Conservation (phyloP, 1,140 invertebrate species). For the Caligus rogercresseyi region DNA sequence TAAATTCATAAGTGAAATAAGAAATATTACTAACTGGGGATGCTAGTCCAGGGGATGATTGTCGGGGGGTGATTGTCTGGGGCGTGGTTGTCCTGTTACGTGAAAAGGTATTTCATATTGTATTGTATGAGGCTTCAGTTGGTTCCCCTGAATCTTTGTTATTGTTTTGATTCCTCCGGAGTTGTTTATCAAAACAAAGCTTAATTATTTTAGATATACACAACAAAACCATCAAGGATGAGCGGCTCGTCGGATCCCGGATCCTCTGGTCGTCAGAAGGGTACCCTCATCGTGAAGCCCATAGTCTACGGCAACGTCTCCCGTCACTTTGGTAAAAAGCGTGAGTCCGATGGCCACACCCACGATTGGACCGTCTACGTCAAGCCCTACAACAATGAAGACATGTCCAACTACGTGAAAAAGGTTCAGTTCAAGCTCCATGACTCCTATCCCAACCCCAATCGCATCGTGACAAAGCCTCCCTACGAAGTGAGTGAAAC, state of each 20-base stretch:
- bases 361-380: conserved; percentile 98
- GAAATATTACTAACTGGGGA: too few relatives aligned
- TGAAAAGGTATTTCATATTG: too few relatives aligned
- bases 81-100: too few relatives aligned
- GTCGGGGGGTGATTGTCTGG: too few relatives aligned
- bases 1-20: too few relatives aligned
- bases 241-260: neutral
- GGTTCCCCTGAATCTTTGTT: too few relatives aligned
- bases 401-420: conserved; percentile 86
- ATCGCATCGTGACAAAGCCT: conserved; percentile 74
- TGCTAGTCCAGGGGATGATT: too few relatives aligned
- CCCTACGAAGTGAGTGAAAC: conserved; percentile 92
- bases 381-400: conserved; percentile 79
- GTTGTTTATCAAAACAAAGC: too few relatives aligned
- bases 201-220: too few relatives aligned
- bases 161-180: too few relatives aligned
- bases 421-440: conserved; percentile 46
- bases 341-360: conserved; percentile 96
- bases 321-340: conserved; percentile 84
- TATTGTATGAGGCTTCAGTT: too few relatives aligned
- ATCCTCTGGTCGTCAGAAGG: conserved; percentile 36
- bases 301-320: conserved; percentile 94
- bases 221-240: too few relatives aligned
- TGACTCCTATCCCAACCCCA: conserved; percentile 69
- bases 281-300: conserved; percentile 77